Percentiles rank a stretch among this genome's conserved stretches.
Evolutionary conservation across 2,797 vertebrate species (phyloP).

Genomic region (Petrocephalus sullivani): DNA sequence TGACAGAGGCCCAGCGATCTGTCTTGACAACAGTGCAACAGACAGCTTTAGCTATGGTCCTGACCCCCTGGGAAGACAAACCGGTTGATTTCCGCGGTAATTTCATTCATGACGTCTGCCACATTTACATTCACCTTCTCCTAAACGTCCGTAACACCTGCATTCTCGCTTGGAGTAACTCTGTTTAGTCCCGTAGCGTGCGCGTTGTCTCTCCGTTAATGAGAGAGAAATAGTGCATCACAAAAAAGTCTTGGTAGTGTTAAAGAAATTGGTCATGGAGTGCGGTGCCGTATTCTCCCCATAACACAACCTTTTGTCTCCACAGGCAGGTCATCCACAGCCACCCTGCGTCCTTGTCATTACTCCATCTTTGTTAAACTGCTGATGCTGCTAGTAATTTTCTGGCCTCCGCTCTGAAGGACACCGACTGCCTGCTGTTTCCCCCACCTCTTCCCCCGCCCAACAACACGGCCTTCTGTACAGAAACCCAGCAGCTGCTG

Average conservation of each 20-base stretch:
- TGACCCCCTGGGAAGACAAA: constrained; percentile 60
- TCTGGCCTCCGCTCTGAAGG: constrained; percentile 31
- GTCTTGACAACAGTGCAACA: constrained; percentile 53
- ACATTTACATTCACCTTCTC: neutral
- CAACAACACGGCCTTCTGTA: neutral
- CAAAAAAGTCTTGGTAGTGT: neutral
- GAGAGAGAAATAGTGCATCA: neutral
- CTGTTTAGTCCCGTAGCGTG: neutral
- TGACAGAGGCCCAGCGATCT: constrained; percentile 53
- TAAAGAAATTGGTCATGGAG: neutral
- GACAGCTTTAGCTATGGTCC: constrained; percentile 63
- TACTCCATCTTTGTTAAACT: constrained; percentile 50
- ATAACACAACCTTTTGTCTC: constrained; percentile 15
- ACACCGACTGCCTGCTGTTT: neutral
- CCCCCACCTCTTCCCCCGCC: neutral
- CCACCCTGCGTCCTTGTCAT: constrained; percentile 43
- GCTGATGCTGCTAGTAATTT: constrained; percentile 53
- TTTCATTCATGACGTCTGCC: neutral
- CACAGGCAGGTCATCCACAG: constrained; percentile 55
- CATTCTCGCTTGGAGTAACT: neutral
- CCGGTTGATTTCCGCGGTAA: constrained; percentile 63
- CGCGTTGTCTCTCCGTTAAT: neutral
- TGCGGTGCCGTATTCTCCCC: neutral
- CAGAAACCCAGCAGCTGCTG: neutral
- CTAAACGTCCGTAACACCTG: neutral